Evolutionary conservation across 2,113 vertebrate species (phyloP), one percentile per base, ranked within the genome.

Genomic region (Acanthisitta chloris): DNA sequence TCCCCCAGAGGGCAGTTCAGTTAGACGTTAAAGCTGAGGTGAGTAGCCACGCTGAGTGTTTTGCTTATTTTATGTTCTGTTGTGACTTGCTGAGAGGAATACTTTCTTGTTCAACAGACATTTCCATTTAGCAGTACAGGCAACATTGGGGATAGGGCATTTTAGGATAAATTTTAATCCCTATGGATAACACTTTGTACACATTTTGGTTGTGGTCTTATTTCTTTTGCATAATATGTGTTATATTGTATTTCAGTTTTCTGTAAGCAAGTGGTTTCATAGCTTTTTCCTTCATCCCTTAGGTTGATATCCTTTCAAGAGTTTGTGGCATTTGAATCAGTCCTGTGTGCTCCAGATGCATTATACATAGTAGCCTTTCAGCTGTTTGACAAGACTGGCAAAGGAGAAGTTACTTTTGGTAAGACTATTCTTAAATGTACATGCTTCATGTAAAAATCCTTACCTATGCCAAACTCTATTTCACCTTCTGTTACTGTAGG

Each of bases 281-380:
- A 79, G 65, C 58, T 54, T 94, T 97, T 61, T 93, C 86, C 88
- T 96, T 78, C 88, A 92, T 62, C 93, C 96, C 85, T 40, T 96
- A 99, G 98, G 95, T 92, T 99, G 97, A 99, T 99, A 97, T 99
- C 98, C 54, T 99, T 99, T 96, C 98, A 99, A 96, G 98, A 99
- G 97, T 99, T 99, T 97, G 97, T 99, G 84, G 98, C 98, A 2
- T 99, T 99, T 87, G 98, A 99, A 94, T 98, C 98, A 42, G 98
- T 99, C 95, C 98, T 99, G 54, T 99, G 98, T 71, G 98, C 98
- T 89, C 98, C 98, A 23, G 99, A 99, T 91, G 98, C 98, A 6
- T 97, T 99, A 91, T 99, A 98, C 94, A 97, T 98, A 96, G 98
- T 99, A 70, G 98, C 99, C 76, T 99, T 99, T 97, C 98, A 99